phyloP scores from a whole-genome alignment of 1,140 invertebrate genomes.

The Cylas formicarius region DNA sequence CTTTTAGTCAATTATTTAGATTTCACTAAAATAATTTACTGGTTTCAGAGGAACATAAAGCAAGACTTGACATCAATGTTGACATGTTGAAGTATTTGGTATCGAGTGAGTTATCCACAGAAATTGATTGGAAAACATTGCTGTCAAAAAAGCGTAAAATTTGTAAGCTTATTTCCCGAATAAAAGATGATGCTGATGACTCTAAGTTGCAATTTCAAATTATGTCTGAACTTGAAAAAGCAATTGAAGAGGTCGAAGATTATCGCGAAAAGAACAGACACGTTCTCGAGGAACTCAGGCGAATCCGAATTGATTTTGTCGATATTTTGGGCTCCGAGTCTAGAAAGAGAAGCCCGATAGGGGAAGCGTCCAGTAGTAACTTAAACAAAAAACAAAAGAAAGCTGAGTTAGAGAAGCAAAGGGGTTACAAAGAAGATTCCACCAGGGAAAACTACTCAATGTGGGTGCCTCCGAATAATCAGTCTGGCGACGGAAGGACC shows the following conservation, averaged over 20 bases:
- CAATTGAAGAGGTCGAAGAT: too few species aligned
- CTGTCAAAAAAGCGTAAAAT: conserved; percentile 26
- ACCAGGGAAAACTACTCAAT: conserved; percentile 58
- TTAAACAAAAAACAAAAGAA: too few species aligned
- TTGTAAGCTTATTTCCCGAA: conserved; percentile 15
- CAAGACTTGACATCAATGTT: conserved; percentile 22
- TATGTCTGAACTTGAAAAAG: too few species aligned
- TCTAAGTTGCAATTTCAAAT: too few species aligned
- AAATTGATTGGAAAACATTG: conserved; percentile 22
- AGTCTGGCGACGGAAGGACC: conserved; percentile 74
- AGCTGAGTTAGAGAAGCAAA: conserved; percentile 41
- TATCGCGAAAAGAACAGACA: too few species aligned
- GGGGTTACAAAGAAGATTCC: conserved; percentile 46
- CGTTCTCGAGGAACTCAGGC: too few species aligned
- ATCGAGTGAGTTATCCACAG: conserved; percentile 17
- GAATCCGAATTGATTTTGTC: conserved; percentile 1
- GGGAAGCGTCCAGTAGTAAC: too few species aligned
- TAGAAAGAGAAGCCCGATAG: conserved; percentile 30
- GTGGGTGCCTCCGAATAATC: conserved; percentile 70
- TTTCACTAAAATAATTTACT: neutral
- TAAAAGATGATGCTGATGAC: conserved; percentile 1
- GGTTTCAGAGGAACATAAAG: conserved; percentile 16
- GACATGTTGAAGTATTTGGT: conserved; percentile 21
- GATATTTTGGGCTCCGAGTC: too few species aligned
- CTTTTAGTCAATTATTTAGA: neutral